Percentiles rank a stretch among this genome's conserved stretches.
These are phyloP conservation scores for Subacronicta megacephala DNA, from an alignment of 2,888 invertebrate species.

Conservation along the genomic window DNA sequence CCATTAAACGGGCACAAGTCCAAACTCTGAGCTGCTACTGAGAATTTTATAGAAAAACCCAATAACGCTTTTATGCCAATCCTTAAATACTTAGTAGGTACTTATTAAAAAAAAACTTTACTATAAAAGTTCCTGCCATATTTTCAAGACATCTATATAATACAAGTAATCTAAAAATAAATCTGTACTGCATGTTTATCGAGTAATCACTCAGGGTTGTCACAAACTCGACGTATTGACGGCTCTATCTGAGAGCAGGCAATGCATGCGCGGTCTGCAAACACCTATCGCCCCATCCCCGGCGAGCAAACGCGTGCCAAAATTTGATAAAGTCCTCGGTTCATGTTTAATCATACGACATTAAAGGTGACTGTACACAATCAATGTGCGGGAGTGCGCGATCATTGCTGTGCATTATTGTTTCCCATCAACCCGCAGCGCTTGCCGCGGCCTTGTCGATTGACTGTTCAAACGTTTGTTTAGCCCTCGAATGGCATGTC, in stretches of 20 bases:
- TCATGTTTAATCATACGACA: constrained; percentile 87
- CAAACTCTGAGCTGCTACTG: no score
- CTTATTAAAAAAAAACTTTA: no score
- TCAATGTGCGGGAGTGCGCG: constrained; percentile 62
- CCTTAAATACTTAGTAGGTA: no score
- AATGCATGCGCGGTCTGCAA: constrained; percentile 83
- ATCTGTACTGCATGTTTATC: constrained; percentile 70
- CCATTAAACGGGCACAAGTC: no score
- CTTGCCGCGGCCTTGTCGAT: constrained; percentile 61
- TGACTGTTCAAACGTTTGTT: constrained; percentile 70
- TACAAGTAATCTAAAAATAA: constrained; percentile 63
- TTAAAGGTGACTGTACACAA: constrained; percentile 70
- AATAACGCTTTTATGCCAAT: no score
- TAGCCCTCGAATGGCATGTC: constrained; percentile 52
- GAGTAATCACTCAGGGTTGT: constrained; percentile 83
- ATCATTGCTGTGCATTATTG: constrained; percentile 76
- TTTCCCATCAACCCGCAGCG: constrained; percentile 75
- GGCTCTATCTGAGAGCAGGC: constrained; percentile 81
- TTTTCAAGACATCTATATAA: constrained; percentile 26
- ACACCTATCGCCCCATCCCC: constrained; percentile 79
- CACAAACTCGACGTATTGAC: constrained; percentile 80
- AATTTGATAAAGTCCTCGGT: constrained; percentile 87
- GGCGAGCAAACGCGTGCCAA: constrained; percentile 86
- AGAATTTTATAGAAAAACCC: no score
- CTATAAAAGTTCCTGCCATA: background rate